Percentiles rank a stretch among this genome's conserved stretches.
Evolutionary conservation across 2,888 invertebrate genomes (phyloP).

Genomic region (Parthenolecanium corni): DNA sequence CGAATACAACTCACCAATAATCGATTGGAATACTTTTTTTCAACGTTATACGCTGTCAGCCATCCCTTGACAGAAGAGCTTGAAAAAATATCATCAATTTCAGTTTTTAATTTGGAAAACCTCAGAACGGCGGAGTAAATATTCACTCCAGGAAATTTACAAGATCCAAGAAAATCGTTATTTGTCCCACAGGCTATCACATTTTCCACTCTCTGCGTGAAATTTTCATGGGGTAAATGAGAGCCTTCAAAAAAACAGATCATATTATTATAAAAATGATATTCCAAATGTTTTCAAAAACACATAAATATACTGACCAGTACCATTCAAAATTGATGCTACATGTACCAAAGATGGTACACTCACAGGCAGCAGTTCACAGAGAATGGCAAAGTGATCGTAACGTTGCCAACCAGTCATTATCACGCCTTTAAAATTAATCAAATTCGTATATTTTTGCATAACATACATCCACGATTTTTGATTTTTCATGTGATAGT

Average conservation of each 20-base stretch:
- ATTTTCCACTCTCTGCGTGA: constrained; percentile 3
- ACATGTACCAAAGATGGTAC: constrained; percentile 39
- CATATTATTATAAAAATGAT: background rate
- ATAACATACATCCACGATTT: constrained; percentile 37
- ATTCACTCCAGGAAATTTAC: constrained; percentile 13
- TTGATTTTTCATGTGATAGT: constrained; percentile 39
- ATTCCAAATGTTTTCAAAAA: no score
- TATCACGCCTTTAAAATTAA: constrained; percentile 36
- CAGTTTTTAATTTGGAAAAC: background rate
- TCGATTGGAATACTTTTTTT: constrained; percentile 6
- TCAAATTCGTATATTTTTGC: background rate
- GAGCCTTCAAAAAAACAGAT: background rate
- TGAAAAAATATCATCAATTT: constrained; percentile 8
- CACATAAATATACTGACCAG: no score
- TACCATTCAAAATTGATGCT: constrained; percentile 31
- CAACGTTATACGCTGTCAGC: constrained; percentile 8
- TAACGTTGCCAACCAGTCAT: constrained; percentile 41
- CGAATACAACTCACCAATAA: background rate
- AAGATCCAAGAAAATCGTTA: background rate
- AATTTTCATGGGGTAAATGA: background rate
- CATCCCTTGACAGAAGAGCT: constrained; percentile 9
- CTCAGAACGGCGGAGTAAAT: background rate
- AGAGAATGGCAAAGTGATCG: constrained; percentile 40
- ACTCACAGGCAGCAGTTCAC: constrained; percentile 39
- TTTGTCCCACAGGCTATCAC: constrained; percentile 4